Conservation (phyloP, 2,797 vertebrate species). For the Eleutherodactylus coqui region DNA sequence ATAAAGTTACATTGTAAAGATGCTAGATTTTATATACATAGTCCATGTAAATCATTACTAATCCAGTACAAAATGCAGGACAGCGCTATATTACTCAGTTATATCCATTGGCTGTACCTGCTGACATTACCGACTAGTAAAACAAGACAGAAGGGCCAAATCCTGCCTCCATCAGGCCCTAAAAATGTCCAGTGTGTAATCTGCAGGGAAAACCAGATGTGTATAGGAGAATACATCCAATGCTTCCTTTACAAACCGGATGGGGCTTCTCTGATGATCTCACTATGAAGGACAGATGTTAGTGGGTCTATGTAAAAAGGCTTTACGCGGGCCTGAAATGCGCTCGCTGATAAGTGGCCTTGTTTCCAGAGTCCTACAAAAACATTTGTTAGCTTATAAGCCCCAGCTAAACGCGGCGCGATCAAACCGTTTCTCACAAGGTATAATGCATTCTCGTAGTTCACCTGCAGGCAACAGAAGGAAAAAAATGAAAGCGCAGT, state of each 20-base stretch:
- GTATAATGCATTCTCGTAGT: constrained; percentile 87
- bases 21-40: not conserved
- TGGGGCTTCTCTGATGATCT: not conserved
- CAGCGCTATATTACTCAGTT: not conserved
- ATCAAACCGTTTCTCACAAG: constrained; percentile 83
- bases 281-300: not conserved
- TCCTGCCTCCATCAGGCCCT: not conserved
- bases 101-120: not conserved
- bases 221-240: not conserved
- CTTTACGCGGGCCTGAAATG: constrained; percentile 39
- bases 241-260: not conserved
- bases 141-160: not conserved
- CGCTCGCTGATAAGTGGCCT: constrained; percentile 67
- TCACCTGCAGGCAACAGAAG: constrained; percentile 82
- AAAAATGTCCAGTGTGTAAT: not conserved
- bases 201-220: not conserved
- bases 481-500: constrained; percentile 80
- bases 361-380: constrained; percentile 69
- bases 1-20: not conserved
- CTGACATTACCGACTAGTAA: not conserved
- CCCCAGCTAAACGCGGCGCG: constrained; percentile 78
- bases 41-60: not conserved
- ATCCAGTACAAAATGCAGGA: not conserved
- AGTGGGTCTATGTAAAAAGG: not conserved
- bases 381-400: constrained; percentile 74